Conservation (phyloP, 2,113 vertebrate genomes). For the Misgurnus anguillicaudatus region DNA sequence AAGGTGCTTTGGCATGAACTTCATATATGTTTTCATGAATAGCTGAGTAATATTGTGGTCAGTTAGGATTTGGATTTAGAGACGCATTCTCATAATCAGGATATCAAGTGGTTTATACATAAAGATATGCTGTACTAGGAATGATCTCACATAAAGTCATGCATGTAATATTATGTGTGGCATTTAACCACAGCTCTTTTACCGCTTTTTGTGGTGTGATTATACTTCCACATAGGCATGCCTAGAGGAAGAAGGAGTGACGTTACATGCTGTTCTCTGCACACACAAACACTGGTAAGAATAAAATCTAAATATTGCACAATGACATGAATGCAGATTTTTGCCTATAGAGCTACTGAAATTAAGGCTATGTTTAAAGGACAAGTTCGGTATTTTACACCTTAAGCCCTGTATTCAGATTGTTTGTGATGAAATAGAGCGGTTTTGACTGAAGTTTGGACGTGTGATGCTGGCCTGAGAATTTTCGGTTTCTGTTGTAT, state of each 20-base stretch:
- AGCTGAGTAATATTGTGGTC: background rate
- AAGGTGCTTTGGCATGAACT: background rate
- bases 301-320: background rate
- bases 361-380: no score
- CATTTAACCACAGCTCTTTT: background rate
- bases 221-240: constrained; percentile 71
- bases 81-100: background rate
- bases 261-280: constrained; percentile 90
- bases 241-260: constrained; percentile 85
- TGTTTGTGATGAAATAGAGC: no score
- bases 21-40: background rate
- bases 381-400: no score
- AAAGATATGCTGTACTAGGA: background rate
- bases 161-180: background rate
- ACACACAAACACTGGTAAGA: constrained; percentile 98
- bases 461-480: no score
- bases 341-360: no score
- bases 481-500: no score
- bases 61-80: background rate
- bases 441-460: no score
- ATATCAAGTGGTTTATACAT: background rate
- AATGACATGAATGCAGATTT: background rate
- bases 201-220: constrained; percentile 2
- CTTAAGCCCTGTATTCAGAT: no score
- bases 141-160: background rate